Conservation (phyloP, 2,888 invertebrate species). For the Agriopis leucophaearia region DNA sequence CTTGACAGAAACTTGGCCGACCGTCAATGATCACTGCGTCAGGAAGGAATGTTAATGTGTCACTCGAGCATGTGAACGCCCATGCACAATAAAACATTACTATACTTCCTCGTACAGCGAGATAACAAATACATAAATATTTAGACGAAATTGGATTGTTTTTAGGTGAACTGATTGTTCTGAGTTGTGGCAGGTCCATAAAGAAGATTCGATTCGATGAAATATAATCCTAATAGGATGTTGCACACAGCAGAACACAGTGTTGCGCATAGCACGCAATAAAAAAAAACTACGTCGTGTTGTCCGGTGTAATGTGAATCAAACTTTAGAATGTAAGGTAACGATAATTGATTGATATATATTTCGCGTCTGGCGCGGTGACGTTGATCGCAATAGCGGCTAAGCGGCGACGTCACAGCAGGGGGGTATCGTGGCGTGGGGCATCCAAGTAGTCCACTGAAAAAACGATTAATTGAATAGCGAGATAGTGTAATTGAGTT, state of each 20-base stretch:
- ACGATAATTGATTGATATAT: conserved; percentile 23
- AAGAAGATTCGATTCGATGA: not conserved
- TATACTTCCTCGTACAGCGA: conserved; percentile 42
- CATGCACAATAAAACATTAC: conserved; percentile 23
- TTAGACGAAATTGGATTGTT: conserved; percentile 27
- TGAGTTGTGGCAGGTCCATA: conserved; percentile 22
- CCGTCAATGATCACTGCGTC: conserved; percentile 64
- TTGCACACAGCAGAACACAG: not conserved
- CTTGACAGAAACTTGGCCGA: conserved; percentile 71
- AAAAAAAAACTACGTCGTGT: not conserved
- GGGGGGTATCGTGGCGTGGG: not conserved
- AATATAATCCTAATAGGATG: not conserved
- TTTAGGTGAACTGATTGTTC: conserved; percentile 23
- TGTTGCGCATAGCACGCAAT: no score
- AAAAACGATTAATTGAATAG: conserved; percentile 17
- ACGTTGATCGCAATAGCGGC: conserved; percentile 25
- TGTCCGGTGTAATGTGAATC: conserved; percentile 4
- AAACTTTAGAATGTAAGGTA: conserved; percentile 6
- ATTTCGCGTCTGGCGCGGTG: conserved; percentile 20
- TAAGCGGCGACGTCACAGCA: not conserved
- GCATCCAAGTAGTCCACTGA: not conserved
- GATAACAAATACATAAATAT: conserved; percentile 22
- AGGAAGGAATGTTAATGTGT: conserved; percentile 61
- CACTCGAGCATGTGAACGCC: conserved; percentile 35
- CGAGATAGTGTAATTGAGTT: conserved; percentile 10